Conservation (phyloP, 2,113 vertebrate species). For the Hippopotamus amphibius region DNA sequence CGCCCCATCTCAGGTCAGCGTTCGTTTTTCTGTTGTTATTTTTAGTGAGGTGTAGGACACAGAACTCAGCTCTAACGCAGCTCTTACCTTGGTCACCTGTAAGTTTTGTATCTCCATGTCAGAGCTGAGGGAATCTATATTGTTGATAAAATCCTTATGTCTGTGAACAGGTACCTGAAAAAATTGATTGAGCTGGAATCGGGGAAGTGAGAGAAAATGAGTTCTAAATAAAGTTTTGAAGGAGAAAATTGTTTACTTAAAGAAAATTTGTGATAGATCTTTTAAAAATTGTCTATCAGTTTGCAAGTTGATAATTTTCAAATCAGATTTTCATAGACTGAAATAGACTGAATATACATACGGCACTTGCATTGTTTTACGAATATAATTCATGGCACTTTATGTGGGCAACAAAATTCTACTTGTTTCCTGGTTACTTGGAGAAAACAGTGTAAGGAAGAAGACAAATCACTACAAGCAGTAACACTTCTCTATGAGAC, state of each 20-base stretch:
- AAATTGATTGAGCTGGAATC: background rate
- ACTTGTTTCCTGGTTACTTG: background rate
- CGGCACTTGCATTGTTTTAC: background rate
- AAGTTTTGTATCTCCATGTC: background rate
- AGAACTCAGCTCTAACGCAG: background rate
- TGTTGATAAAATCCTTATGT: background rate
- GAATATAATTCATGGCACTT: background rate
- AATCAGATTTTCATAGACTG: background rate
- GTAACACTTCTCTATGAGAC: background rate
- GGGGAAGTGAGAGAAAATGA: background rate
- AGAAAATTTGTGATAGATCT: background rate
- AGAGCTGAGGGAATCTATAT: background rate
- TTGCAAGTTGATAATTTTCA: background rate
- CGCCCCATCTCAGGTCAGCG: background rate
- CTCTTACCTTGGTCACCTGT: background rate
- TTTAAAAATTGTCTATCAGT: background rate
- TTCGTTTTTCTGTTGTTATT: background rate
- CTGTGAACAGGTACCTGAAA: background rate
- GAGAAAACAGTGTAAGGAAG: background rate
- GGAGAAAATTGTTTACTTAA: background rate
- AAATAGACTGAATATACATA: background rate
- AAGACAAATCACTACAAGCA: background rate
- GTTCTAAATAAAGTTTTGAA: background rate
- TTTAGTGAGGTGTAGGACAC: background rate
- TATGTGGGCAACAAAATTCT: background rate